These are phyloP conservation scores for Synergus umbraculus DNA, from an alignment of 2,888 invertebrate genomes.

Conservation along the genomic window DNA sequence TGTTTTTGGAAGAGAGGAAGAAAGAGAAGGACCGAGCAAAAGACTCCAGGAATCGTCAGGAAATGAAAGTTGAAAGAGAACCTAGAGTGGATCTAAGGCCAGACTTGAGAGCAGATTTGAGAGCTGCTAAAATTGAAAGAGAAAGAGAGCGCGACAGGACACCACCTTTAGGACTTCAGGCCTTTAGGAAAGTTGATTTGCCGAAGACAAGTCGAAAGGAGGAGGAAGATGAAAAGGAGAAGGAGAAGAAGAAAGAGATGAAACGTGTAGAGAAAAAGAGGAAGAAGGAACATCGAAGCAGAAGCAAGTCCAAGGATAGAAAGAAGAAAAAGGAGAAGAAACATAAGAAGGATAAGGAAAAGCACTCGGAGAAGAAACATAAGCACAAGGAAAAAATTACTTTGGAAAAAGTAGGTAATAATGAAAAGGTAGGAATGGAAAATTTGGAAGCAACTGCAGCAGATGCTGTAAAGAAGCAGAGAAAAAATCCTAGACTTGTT, in stretches of 20 bases:
- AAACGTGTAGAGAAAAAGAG: slow-evolving; percentile 67
- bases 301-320: slow-evolving; percentile 72
- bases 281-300: slow-evolving; percentile 72
- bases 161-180: slow-evolving; percentile 58
- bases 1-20: slow-evolving; percentile 72
- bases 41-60: slow-evolving; percentile 62
- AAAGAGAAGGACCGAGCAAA: slow-evolving; percentile 63
- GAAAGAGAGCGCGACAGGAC: slow-evolving; percentile 70
- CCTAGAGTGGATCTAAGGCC: slow-evolving; percentile 46
- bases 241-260: slow-evolving; percentile 65
- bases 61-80: slow-evolving; percentile 58
- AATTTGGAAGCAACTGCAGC: slow-evolving; percentile 57
- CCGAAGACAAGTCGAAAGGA: slow-evolving; percentile 61
- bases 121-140: slow-evolving; percentile 61
- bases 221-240: slow-evolving; percentile 70
- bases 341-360: slow-evolving; percentile 77
- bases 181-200: slow-evolving; percentile 59
- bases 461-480: slow-evolving; percentile 65
- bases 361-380: slow-evolving; percentile 71
- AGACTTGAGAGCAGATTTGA: slow-evolving; percentile 61
- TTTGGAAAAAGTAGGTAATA: slow-evolving; percentile 57
- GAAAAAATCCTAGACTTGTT: slow-evolving; percentile 74
- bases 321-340: slow-evolving; percentile 78
- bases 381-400: slow-evolving; percentile 71
- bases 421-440: slow-evolving; percentile 49